These are phyloP conservation scores for Neolamprologus hecqui DNA, from an alignment of 2,113 vertebrate genomes.

Conservation along the genomic window DNA sequence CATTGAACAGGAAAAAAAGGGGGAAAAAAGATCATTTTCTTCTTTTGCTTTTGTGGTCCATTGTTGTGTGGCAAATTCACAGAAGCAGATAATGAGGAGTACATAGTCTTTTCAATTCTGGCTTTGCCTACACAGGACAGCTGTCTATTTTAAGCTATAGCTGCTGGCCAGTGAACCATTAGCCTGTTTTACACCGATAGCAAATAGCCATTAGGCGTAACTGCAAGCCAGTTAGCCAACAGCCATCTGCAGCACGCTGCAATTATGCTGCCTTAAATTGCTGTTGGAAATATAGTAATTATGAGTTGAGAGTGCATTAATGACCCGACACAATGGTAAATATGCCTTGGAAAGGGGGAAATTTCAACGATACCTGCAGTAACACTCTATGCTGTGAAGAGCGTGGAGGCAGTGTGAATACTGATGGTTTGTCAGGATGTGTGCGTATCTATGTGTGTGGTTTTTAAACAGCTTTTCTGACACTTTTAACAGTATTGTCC, in stretches of 20 bases:
- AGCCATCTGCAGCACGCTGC: constrained; percentile 54
- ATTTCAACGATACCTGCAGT: constrained; percentile 19
- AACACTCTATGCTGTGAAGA: background rate
- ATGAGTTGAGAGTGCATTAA: constrained; percentile 54
- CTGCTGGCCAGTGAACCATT: constrained; percentile 53
- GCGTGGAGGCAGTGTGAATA: background rate
- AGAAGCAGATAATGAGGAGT: constrained; percentile 37
- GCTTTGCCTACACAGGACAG: constrained; percentile 48
- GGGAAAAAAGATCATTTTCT: background rate
- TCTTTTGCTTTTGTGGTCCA: constrained; percentile 1
- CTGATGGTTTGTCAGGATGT: background rate
- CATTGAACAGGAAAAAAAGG: background rate
- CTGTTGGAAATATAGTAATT: constrained; percentile 58
- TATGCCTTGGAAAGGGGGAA: background rate
- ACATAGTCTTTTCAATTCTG: constrained; percentile 21
- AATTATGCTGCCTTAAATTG: constrained; percentile 54
- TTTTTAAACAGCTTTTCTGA: background rate
- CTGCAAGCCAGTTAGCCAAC: constrained; percentile 56
- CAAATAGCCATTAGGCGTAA: constrained; percentile 60
- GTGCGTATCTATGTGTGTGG: background rate
- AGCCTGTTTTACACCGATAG: constrained; percentile 65
- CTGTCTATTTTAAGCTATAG: constrained; percentile 59
- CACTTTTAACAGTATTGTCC: background rate
- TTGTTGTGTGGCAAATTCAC: constrained; percentile 10
- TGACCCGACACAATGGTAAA: constrained; percentile 38